phyloP scores from a whole-genome alignment of 1,140 invertebrate species.

The Dendrolimus punctatus region DNA sequence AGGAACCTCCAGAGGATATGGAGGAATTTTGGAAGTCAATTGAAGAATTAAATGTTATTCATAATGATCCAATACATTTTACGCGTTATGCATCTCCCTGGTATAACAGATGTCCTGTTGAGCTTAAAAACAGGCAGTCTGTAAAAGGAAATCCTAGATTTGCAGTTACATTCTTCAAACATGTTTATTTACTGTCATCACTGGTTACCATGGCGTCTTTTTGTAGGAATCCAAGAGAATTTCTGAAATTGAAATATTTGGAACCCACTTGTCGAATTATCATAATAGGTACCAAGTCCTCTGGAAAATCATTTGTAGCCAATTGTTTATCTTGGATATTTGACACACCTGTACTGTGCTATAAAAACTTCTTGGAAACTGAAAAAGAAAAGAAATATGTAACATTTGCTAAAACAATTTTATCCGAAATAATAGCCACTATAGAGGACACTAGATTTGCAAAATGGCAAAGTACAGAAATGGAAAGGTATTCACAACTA shows the following conservation, averaged over 20 bases:
- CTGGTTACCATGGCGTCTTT: constrained; percentile 60
- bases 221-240: constrained; percentile 74
- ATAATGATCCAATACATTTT: constrained; percentile 38
- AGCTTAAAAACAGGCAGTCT: constrained; percentile 65
- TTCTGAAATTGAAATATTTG: constrained; percentile 53
- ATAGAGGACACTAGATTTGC: constrained; percentile 47
- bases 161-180: constrained; percentile 73
- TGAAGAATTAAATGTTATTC: constrained; percentile 41
- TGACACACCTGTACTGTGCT: constrained; percentile 39
- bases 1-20: constrained; percentile 40
- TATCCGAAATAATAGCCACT: constrained; percentile 53
- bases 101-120: constrained; percentile 74
- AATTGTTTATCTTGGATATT: constrained; percentile 56
- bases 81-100: constrained; percentile 63
- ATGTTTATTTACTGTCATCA: constrained; percentile 73
- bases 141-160: constrained; percentile 61
- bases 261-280: constrained; percentile 56
- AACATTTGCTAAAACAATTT: constrained; percentile 40
- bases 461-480: constrained; percentile 41
- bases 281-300: constrained; percentile 44
- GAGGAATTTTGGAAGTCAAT: constrained; percentile 55
- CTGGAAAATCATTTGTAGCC: constrained; percentile 54
- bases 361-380: constrained; percentile 28
- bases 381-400: constrained; percentile 49
- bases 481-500: constrained; percentile 34